Conservation (phyloP, 2,888 invertebrate genomes). For the Chouioia cunea region DNA sequence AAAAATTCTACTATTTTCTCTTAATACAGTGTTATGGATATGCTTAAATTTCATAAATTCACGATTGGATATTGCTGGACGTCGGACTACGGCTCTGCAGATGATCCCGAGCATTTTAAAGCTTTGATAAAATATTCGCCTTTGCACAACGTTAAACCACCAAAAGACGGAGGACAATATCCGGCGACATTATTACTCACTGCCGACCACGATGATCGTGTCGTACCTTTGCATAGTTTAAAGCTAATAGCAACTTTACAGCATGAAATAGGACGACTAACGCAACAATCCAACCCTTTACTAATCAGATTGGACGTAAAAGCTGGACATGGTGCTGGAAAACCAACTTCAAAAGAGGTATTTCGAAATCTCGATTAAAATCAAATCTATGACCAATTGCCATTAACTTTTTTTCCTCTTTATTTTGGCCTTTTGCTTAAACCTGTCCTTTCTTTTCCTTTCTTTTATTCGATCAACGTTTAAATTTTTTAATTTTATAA, state of each 20-base stretch:
- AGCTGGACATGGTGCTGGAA: conserved; percentile 97
- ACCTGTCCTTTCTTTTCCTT: no score
- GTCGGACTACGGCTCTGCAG: conserved; percentile 94
- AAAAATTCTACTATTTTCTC: neutral
- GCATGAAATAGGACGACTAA: conserved; percentile 74
- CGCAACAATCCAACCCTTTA: conserved; percentile 85
- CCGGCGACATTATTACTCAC: conserved; percentile 92
- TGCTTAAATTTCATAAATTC: conserved; percentile 97
- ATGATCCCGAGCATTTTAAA: conserved; percentile 87
- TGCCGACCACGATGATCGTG: conserved; percentile 99
- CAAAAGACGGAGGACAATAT: conserved; percentile 79
- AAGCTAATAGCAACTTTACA: conserved; percentile 95
- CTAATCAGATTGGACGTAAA: conserved; percentile 93
- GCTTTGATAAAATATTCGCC: conserved; percentile 92
- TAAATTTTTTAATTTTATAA: no score
- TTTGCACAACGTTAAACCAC: conserved; percentile 86
- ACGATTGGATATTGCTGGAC: conserved; percentile 98
- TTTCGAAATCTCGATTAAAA: conserved; percentile 54
- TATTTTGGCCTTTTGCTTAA: neutral
- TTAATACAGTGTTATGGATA: conserved; percentile 87
- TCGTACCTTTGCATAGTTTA: conserved; percentile 96
- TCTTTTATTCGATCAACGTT: no score
- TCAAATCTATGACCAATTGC: neutral
- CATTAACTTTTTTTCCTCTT: conserved; percentile 10
- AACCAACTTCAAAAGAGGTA: conserved; percentile 94